These are phyloP conservation scores for Cheilosia vernalis DNA, from an alignment of 2,888 invertebrate genomes.

Conservation along the genomic window DNA sequence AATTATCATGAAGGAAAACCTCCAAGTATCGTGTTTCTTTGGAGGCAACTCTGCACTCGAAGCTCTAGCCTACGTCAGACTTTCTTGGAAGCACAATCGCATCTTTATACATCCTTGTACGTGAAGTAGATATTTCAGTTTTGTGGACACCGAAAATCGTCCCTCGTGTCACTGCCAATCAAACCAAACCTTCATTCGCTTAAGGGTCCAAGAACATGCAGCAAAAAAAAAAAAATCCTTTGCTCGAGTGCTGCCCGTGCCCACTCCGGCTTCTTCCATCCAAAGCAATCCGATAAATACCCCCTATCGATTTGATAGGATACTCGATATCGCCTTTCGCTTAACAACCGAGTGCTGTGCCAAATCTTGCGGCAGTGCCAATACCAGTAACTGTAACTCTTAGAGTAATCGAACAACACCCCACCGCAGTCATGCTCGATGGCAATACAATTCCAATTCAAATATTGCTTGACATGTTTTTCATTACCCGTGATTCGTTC, in stretches of 20 bases:
- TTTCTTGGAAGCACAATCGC: no score
- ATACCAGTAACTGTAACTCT: constrained; percentile 64
- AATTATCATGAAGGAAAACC: no score
- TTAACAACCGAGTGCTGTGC: constrained; percentile 54
- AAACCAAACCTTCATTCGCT: no score
- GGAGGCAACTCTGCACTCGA: no score
- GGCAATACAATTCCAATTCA: constrained; percentile 67
- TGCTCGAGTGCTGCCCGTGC: no score
- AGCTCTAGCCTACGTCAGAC: no score
- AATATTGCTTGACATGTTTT: constrained; percentile 73
- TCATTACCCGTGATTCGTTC: constrained; percentile 58
- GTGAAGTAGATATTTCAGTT: no score
- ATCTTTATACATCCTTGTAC: no score
- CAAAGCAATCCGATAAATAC: constrained; percentile 42
- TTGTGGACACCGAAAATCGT: no score
- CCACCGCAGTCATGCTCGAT: constrained; percentile 41
- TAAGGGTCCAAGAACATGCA: background rate
- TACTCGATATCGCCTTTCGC: constrained; percentile 53
- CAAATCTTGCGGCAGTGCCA: constrained; percentile 63
- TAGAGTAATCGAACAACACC: constrained; percentile 52
- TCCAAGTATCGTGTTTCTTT: no score
- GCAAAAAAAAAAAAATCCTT: no score
- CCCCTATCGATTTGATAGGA: constrained; percentile 39
- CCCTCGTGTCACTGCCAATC: no score
- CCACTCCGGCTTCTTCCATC: background rate